Conservation (phyloP, 1,140 invertebrate species). For the Pseudomyrmex flavicornis region DNA sequence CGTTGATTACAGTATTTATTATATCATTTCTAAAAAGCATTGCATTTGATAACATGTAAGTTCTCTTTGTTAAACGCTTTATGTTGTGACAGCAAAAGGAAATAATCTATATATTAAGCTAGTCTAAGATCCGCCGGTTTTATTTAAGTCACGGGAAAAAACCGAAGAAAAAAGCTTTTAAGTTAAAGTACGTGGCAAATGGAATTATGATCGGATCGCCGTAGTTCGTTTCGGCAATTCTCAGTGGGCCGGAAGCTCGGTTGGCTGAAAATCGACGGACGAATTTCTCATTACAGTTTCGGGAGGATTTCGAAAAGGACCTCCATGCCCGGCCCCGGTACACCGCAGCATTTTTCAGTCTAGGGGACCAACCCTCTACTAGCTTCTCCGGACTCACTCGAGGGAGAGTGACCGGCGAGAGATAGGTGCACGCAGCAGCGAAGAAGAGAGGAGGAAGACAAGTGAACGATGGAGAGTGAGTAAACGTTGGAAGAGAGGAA, state of each 20-base stretch:
- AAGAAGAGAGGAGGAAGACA: conserved; percentile 56
- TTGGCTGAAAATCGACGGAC: conserved; percentile 64
- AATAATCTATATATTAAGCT: conserved; percentile 14
- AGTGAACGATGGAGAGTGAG: conserved; percentile 62
- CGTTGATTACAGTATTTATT: conserved; percentile 1
- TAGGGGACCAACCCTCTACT: conserved; percentile 73
- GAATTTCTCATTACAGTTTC: conserved; percentile 75
- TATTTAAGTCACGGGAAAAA: conserved; percentile 46
- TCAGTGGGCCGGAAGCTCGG: conserved; percentile 43
- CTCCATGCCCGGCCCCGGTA: conserved; percentile 73
- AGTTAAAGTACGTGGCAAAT: conserved; percentile 28
- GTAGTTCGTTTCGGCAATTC: conserved; percentile 43
- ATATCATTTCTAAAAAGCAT: background rate
- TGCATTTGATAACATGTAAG: background rate
- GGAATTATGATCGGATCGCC: conserved; percentile 57
- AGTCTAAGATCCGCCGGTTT: conserved; percentile 23
- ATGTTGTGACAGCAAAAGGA: conserved; percentile 1
- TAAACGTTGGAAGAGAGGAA: conserved; percentile 41
- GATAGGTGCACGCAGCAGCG: conserved; percentile 54
- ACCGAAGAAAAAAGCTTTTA: conserved; percentile 14
- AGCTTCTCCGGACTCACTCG: conserved; percentile 71
- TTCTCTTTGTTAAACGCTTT: conserved; percentile 12
- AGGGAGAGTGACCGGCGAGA: conserved; percentile 66
- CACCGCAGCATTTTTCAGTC: conserved; percentile 82
- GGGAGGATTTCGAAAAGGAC: conserved; percentile 78